phyloP scores from a whole-genome alignment of 2,888 invertebrate species.

The Heliconius cydno region DNA sequence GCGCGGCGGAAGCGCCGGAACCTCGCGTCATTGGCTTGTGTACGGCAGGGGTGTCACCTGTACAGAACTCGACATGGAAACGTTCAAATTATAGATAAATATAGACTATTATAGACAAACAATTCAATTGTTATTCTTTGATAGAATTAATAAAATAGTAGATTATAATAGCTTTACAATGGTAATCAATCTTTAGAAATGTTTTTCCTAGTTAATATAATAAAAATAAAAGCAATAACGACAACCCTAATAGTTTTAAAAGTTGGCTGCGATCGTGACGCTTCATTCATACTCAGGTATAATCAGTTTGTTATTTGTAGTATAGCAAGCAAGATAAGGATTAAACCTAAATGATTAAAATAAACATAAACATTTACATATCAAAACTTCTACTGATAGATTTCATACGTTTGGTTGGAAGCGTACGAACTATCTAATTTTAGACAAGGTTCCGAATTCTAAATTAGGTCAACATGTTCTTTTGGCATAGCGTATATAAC shows the following conservation, averaged over 20 bases:
- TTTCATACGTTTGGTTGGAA: constrained; percentile 4
- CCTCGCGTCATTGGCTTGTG: constrained; percentile 78
- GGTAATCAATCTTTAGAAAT: background rate
- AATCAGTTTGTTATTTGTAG: constrained; percentile 56
- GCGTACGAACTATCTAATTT: constrained; percentile 16
- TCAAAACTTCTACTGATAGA: background rate
- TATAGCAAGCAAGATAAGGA: constrained; percentile 57
- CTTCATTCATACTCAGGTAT: constrained; percentile 68
- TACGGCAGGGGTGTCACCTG: constrained; percentile 50
- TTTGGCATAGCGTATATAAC: constrained; percentile 14
- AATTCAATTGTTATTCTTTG: background rate
- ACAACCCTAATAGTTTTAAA: constrained; percentile 53
- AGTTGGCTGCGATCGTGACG: constrained; percentile 65
- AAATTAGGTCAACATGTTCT: constrained; percentile 35
- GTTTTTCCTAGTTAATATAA: background rate
- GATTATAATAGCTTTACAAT: background rate
- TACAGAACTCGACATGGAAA: constrained; percentile 10
- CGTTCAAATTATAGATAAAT: constrained; percentile 1
- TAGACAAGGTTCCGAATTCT: constrained; percentile 26
- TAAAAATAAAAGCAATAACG: background rate
- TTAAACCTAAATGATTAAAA: background rate
- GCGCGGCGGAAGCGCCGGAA: constrained; percentile 77
- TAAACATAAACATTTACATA: constrained; percentile 1
- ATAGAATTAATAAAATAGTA: background rate
- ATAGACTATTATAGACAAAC: background rate